phyloP scores from a whole-genome alignment of 2,888 invertebrate species.

The Aphodius granarius region DNA sequence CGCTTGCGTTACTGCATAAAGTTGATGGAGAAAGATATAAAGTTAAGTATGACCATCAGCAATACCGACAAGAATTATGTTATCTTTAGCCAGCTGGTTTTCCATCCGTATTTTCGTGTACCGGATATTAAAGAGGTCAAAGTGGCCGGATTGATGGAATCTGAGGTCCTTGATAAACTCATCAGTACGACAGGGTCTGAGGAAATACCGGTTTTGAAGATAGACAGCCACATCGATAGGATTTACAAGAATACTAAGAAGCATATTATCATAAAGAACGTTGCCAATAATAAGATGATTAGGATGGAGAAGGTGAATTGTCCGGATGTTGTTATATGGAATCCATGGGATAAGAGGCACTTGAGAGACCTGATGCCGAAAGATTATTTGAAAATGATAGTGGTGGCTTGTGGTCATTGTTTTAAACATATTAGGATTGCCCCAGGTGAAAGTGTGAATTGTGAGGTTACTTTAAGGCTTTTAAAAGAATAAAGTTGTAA shows the following conservation, averaged over 20 bases:
- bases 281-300: slow-evolving; percentile 8
- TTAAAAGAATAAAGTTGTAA: background rate
- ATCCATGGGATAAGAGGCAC: slow-evolving; percentile 23
- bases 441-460: background rate
- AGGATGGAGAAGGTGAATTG: slow-evolving; percentile 17
- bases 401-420: background rate
- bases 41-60: slow-evolving; percentile 20
- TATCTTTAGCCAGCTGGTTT: slow-evolving; percentile 12
- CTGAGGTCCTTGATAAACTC: background rate
- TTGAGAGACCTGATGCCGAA: background rate
- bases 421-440: background rate
- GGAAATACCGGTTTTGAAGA: background rate
- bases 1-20: slow-evolving; percentile 28
- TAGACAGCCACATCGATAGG: background rate
- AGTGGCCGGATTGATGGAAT: slow-evolving; percentile 14
- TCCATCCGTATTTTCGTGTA: slow-evolving; percentile 17
- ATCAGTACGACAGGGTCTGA: background rate
- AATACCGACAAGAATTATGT: slow-evolving; percentile 15
- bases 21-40: slow-evolving; percentile 26
- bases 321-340: slow-evolving; percentile 24
- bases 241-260: slow-evolving; percentile 11
- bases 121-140: slow-evolving; percentile 6
- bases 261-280: slow-evolving; percentile 16
- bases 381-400: background rate
- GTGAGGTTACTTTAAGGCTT: background rate